Evolutionary conservation across 2,113 vertebrate genomes (phyloP).

Genomic region (Uria lomvia): DNA sequence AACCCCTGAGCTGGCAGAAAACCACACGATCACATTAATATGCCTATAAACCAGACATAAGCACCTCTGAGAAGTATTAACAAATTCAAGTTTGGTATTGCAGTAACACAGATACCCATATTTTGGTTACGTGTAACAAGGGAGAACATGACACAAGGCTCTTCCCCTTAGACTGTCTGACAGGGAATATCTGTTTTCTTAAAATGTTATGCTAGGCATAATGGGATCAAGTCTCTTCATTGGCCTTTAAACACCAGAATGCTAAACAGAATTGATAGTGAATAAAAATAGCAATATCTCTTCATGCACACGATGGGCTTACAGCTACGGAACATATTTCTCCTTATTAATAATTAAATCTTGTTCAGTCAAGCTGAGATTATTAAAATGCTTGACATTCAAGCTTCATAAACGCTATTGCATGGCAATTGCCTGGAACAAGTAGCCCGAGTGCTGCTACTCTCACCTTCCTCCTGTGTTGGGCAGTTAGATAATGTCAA

Average conservation of each 20-base stretch:
- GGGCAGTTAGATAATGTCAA: background rate
- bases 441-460: background rate
- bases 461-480: background rate
- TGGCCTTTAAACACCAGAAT: background rate
- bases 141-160: accelerated
- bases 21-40: background rate
- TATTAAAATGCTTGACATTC: slow-evolving; percentile 26
- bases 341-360: slow-evolving; percentile 11
- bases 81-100: background rate
- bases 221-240: background rate
- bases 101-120: background rate
- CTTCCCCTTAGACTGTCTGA: background rate
- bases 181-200: background rate
- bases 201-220: background rate
- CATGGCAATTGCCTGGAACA: background rate
- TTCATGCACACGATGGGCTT: background rate
- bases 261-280: background rate
- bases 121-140: background rate
- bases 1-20: background rate
- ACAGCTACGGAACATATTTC: background rate
- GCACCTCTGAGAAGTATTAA: accelerated
- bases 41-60: background rate
- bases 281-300: background rate
- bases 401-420: background rate
- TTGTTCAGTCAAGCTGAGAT: background rate